phyloP scores from a whole-genome alignment of 2,113 vertebrate genomes.

The Trematomus loennbergii region DNA sequence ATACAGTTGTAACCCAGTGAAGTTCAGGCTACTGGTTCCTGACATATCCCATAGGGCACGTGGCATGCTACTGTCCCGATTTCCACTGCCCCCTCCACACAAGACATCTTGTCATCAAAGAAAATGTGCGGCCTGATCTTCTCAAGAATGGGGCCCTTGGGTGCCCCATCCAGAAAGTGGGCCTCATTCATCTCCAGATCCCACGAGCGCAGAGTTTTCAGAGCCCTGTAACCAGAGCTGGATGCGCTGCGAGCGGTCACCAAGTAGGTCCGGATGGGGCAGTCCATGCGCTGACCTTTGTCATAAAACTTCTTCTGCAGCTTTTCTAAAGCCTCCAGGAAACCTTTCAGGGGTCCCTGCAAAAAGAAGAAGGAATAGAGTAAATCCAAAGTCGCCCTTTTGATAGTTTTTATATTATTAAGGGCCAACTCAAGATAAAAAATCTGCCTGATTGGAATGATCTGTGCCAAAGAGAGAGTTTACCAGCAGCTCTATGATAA shows the following conservation, averaged over 20 bases:
- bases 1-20: background rate
- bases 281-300: conserved; percentile 92
- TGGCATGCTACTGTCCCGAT: conserved; percentile 93
- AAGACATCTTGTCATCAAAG: conserved; percentile 98
- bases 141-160: conserved; percentile 93
- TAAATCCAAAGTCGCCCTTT: background rate
- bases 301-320: conserved; percentile 96
- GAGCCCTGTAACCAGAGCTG: conserved; percentile 92
- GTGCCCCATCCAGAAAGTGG: conserved; percentile 92
- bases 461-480: background rate
- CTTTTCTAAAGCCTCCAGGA: conserved; percentile 93
- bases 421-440: background rate
- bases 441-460: background rate
- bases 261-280: conserved; percentile 95
- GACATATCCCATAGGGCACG: conserved; percentile 91
- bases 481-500: background rate
- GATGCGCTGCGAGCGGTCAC: conserved; percentile 94
- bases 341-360: conserved; percentile 94
- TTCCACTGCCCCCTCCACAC: conserved; percentile 92
- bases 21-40: conserved; percentile 70
- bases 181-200: conserved; percentile 95
- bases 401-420: background rate
- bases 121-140: conserved; percentile 97
- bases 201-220: conserved; percentile 95
- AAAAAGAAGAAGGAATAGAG: background rate